Evolutionary conservation across 2,113 vertebrate genomes (phyloP), one percentile per base, ranked within the genome.

Genomic region (Xiphophorus hellerii): DNA sequence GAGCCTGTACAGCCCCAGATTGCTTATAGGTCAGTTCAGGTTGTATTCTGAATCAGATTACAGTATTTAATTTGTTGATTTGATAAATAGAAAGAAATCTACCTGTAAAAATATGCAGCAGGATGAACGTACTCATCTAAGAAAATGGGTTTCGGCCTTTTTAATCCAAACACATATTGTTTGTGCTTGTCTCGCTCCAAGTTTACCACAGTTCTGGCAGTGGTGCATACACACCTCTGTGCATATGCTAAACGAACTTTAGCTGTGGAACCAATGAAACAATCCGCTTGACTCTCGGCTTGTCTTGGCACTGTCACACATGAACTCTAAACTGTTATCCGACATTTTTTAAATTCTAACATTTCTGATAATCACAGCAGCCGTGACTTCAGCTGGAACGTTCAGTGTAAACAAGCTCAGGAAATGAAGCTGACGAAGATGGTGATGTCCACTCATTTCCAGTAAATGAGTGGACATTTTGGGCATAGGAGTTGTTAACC

Each of bases 321-420:
- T 69, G 25, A 58, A 72, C 66, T 61, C 44, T 27, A 39, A 71
- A 48, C 28, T 72, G 76, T 77, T 73, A 62, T 66, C 28, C 66
- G 15, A 4, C 17, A 73, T 81, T 54, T 78, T 51, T 62, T 9
- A 66, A 14, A 30, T 12, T 77, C 68, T 22, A 44, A 11, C 28
- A 66, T 85, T 80, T 83, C 69, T n/a, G 42, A 73, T 69, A 62
- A 61, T 69, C 54, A 44, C 25, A 71, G 66, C 58, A 82, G 78
- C 11, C 4, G n/a, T 60, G 27, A 65, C 39, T 60, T 66, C 71
- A 72, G 60, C 54, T 67, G 33, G 80, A 83, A 84, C 51, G 2
- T 28, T 76, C 69, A 60, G 4, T 33, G 54, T 93, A 92, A 94
- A 94, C 88, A 93, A 77, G 66, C 39, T 83, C 92, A 91, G 93